Evolutionary conservation across 2,888 invertebrate species (phyloP), one percentile per base, ranked within the genome.

Genomic region (Selenia dentaria): DNA sequence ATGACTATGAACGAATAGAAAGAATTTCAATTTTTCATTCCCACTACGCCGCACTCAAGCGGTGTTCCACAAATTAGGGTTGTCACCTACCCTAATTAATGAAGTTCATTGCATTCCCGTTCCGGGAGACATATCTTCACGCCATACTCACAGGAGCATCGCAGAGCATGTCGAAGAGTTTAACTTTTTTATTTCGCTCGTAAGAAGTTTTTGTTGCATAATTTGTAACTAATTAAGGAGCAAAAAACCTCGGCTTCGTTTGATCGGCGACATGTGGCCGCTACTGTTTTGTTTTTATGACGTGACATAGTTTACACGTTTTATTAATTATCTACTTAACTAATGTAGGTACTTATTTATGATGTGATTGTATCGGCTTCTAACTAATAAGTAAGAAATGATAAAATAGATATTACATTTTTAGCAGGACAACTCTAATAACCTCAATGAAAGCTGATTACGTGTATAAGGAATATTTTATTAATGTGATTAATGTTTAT

Each of bases 181-280:
- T 22, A 8, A 6, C 8, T 22, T 8, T 6, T 2, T 8, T 8
- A 8, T 8, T 2, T 22, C 22, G 22, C 22, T 6, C 22, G 8
- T 22, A 6, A 8, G 20, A 20, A 40, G 16, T 44, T 54, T 78
- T 81, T 78, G 66, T 70, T 51, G 48, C 71, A 76, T 80, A 83
- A 84, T 83, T 83, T 80, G 82, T 79, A 61, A 73, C 79, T 79
- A 80, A 85, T 84, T 84, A 83, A 57, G 67, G 47, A 45, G 55
- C 70, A 76, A 82, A 80, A 72, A 81, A 62, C 53, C 56, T 58
- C 60, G 66, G 67, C 42, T 18, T 42, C 20, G 67, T 76, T 74
- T 76, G 70, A 74, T 70, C 62, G 44, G 50, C 59, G 66, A 71
- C 54, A 66, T 72, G 69, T 53, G 56, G 25, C 3, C 22, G 52